Evolutionary conservation across 2,113 vertebrate genomes (phyloP).

Genomic region (Cairina moschata): DNA sequence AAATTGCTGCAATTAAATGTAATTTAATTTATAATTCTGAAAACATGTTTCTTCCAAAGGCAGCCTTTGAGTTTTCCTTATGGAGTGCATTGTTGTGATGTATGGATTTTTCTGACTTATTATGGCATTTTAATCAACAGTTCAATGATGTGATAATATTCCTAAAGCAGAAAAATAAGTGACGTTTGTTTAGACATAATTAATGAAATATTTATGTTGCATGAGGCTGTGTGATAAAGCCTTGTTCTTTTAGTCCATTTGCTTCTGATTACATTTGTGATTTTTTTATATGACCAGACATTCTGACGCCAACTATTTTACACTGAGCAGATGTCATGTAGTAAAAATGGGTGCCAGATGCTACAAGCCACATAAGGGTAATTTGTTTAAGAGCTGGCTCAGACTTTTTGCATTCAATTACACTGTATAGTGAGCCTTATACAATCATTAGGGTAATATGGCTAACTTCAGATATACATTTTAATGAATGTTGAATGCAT

Average conservation of each 20-base stretch:
- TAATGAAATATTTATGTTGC: slow-evolving; percentile 86
- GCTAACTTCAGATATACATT: slow-evolving; percentile 77
- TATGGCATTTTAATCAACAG: slow-evolving; percentile 78
- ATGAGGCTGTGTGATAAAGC: slow-evolving; percentile 81
- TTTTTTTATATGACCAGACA: slow-evolving; percentile 85
- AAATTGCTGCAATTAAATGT: slow-evolving; percentile 61
- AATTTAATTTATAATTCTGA: slow-evolving; percentile 50
- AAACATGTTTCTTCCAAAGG: slow-evolving; percentile 18
- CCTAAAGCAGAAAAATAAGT: slow-evolving; percentile 79
- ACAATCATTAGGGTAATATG: slow-evolving; percentile 79
- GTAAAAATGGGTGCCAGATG: slow-evolving; percentile 86
- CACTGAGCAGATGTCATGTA: slow-evolving; percentile 86
- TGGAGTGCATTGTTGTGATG: slow-evolving; percentile 57
- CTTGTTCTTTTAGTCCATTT: slow-evolving; percentile 79
- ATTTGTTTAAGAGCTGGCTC: slow-evolving; percentile 87
- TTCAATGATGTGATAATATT: slow-evolving; percentile 81
- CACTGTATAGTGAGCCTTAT: slow-evolving; percentile 70
- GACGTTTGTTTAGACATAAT: slow-evolving; percentile 83
- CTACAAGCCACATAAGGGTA: slow-evolving; percentile 81
- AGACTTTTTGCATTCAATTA: slow-evolving; percentile 84
- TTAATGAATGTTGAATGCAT: slow-evolving; percentile 72
- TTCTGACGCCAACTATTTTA: slow-evolving; percentile 85
- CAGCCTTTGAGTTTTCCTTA: slow-evolving; percentile 25
- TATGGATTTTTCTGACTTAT: slow-evolving; percentile 70
- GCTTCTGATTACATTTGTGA: slow-evolving; percentile 85